phyloP scores from a whole-genome alignment of 2,888 invertebrate species.

The Yponomeuta evonymella region DNA sequence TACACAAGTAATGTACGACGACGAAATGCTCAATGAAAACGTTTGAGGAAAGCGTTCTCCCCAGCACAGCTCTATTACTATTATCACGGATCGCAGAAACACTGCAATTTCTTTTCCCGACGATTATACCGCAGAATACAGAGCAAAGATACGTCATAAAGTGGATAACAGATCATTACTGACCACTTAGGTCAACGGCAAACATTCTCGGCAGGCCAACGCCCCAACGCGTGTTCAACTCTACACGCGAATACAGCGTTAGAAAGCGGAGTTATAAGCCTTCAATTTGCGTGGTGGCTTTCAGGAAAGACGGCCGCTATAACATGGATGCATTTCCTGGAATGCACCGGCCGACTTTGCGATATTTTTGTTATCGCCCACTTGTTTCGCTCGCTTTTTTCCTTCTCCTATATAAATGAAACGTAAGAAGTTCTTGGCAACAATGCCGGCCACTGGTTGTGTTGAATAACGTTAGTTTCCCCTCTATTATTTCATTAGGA shows the following conservation, averaged over 20 bases:
- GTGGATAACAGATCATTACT: conserved; percentile 70
- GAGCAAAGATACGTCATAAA: conserved; percentile 44
- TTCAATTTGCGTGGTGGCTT: background rate
- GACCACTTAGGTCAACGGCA: conserved; percentile 70
- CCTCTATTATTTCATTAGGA: conserved; percentile 19
- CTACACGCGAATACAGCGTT: conserved; percentile 5
- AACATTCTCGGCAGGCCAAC: conserved; percentile 72
- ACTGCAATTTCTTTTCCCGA: conserved; percentile 3
- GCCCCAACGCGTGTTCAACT: conserved; percentile 41
- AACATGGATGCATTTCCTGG: conserved; percentile 67
- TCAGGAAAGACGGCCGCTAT: conserved; percentile 39
- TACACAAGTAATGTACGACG: background rate
- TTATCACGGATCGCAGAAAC: background rate
- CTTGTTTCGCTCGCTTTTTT: conserved; percentile 19
- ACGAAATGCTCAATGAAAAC: background rate
- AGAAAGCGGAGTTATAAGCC: background rate
- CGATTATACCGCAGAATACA: background rate
- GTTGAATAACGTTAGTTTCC: conserved; percentile 24
- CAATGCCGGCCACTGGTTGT: conserved; percentile 22
- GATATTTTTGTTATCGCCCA: conserved; percentile 45
- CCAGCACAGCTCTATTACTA: background rate
- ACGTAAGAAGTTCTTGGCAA: conserved; percentile 24
- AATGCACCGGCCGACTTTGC: conserved; percentile 69
- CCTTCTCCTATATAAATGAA: conserved; percentile 22
- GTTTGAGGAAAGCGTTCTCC: background rate